Base-by-base conservation (phyloP, 2,797 vertebrate species). In the Rhadinocentrus ornatus region DNA sequence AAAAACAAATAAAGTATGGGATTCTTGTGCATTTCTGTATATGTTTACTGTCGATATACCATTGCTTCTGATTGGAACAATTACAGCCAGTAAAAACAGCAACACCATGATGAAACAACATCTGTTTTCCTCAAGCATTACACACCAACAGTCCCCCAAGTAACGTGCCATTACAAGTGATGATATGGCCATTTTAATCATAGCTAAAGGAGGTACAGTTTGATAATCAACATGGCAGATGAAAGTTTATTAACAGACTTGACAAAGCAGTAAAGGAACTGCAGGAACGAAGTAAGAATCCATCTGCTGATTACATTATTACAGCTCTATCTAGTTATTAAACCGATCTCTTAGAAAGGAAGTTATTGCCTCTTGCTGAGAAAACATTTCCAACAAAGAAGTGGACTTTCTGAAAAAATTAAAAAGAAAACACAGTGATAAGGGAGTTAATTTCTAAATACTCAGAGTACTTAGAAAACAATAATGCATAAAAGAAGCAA, bases 1-100 rank as follows among this genome's bases (percentile, higher is more conserved):
- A 73, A 67, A 35, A 37, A 27, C 37, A 24, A 69, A 29, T 41
- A 66, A 65, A 63, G 27, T 54, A 66, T 24, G 32, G 24, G 66
- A 35, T 73, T 74, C 16, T 52, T 18, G 29, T 58, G 35, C 12
- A 31, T 73, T 75, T 64, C 75, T 62, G 39, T 69, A 55, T 24
- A 41, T 46, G 57, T 63, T 72, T 72, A 66, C 66, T 54, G 55
- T 64, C 52, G 76, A 59, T 72, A 58, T 20, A 59, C 32, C 37
- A 69, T 62, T 6, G 41, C 62, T 54, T 79, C 62, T 70, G 72
- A 62, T 69, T 65, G 29, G 70, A 75, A 73, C 69, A 74, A 81
- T 83, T 71, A 52, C 39, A 44, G 46, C 5, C 37, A 69, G 86
- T 83, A 78, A 82, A 78, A 77, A 70, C 70, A 60, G n/a, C 74